Evolutionary conservation across 2,888 invertebrate genomes (phyloP).

Genomic region (Leucoptera coffeella): DNA sequence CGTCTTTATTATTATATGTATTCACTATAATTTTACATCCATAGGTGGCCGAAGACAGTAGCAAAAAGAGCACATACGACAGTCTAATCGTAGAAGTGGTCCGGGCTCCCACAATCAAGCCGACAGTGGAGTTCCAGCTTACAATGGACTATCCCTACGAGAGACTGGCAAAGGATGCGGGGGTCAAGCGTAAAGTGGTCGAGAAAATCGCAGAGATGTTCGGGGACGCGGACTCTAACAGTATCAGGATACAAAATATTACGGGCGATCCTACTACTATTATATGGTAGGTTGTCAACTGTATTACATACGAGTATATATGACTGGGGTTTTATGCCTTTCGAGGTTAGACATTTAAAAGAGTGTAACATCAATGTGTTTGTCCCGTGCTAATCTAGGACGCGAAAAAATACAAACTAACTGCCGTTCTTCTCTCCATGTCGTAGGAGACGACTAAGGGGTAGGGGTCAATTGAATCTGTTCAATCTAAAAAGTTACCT

Average conservation of each 20-base stretch:
- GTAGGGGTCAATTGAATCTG: too few relatives aligned
- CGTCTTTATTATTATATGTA: too few relatives aligned
- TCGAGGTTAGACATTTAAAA: too few relatives aligned
- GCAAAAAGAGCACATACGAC: conserved; percentile 70
- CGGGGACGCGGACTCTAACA: conserved; percentile 65
- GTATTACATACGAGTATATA: too few relatives aligned
- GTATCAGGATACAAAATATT: conserved; percentile 70
- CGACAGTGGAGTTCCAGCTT: conserved; percentile 76
- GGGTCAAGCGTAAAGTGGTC: conserved; percentile 71
- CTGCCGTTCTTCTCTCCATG: too few relatives aligned
- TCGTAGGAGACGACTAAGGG: too few relatives aligned
- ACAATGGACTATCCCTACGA: conserved; percentile 66
- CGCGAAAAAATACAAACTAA: too few relatives aligned
- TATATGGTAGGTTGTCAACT: conserved; percentile 48
- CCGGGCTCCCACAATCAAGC: conserved; percentile 56
- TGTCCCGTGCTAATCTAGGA: too few relatives aligned
- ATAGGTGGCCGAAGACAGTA: conserved; percentile 69
- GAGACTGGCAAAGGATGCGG: conserved; percentile 63
- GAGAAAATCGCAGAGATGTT: conserved; percentile 74
- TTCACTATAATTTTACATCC: too few relatives aligned
- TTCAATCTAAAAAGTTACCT: too few relatives aligned
- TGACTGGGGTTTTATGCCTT: too few relatives aligned
- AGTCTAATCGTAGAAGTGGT: conserved; percentile 71
- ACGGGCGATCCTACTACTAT: conserved; percentile 62
- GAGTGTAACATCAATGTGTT: too few relatives aligned